Evolutionary conservation across 2,113 vertebrate species (phyloP), one percentile per base, ranked within the genome.

Genomic region (Ciconia stormi): DNA sequence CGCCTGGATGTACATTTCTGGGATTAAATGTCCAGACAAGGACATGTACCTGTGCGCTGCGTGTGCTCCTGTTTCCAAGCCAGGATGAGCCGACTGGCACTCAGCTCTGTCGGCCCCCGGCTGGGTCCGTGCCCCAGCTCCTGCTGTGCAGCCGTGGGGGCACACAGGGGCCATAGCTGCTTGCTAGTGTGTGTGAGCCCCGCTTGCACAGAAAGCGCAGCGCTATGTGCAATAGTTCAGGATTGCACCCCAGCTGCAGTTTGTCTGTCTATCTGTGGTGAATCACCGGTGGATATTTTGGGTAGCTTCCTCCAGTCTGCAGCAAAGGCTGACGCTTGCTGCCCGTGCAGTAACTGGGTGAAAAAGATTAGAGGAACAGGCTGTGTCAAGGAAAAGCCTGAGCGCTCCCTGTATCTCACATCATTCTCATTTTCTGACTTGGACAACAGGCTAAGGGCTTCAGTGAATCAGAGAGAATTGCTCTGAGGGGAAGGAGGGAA

Each of bases 1-100:
- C 3, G 4, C 52, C 38, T 0, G 5, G 30, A 23, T 2, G 3
- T 15, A 16, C 0, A 0, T 58, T 83, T 73, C 84, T 90, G 87
- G 61, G 56, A 32, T 50, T 65, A 32, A 40, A 61, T 1, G 4
- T 22, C 26, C 56, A 61, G 42, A 27, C 19, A 59, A n/a, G 62
- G 61, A 23, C 0, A 1, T 8, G 61, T 29, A 67, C 85, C 86
- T 36, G 23, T 11, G 62, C 0, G 0, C 63, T 27, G 9, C 3
- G 13, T 7, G 25, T 7, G 34, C n/a, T 50, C 22, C 61, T 38
- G 16, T 27, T 95, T 70, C 71, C 58, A 66, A 15, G 16, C 30
- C 29, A 25, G 40, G 66, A 22, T 5, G 27, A 32, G 49, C 47
- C 56, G 26, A 7, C 0, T 6, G 36, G 16, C 1, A 6, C 59